A percentile compares a stretch with the other conserved stretches of the same genome.
Conservation (phyloP, 2,113 vertebrate genomes). For the Coptodon bakossiorum region DNA sequence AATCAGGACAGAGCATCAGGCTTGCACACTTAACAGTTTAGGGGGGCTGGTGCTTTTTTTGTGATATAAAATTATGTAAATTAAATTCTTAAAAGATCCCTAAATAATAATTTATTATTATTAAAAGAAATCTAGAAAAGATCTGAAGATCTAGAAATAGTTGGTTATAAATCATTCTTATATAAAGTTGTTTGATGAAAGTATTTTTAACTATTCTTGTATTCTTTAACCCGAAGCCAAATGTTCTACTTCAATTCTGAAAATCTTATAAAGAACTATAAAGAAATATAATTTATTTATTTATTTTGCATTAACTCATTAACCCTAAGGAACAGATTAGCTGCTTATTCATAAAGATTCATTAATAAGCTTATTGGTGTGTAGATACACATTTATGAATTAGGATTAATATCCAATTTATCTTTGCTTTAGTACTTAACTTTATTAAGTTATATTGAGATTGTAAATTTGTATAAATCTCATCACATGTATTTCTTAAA, state of each 20-base stretch:
- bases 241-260: not conserved
- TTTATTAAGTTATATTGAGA: not conserved
- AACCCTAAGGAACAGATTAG: not conserved
- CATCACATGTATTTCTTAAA: not conserved
- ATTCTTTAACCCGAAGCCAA: not conserved
- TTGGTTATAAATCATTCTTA: not conserved
- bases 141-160: not conserved
- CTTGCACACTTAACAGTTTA: not conserved
- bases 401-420: not conserved
- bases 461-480: not conserved
- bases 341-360: not conserved
- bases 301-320: not conserved
- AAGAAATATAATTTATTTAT: not conserved
- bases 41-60: not conserved
- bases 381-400: not conserved
- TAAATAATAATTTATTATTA: not conserved
- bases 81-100: not conserved
- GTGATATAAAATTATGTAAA: not conserved
- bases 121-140: accelerated
- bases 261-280: not conserved
- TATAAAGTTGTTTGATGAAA: not conserved
- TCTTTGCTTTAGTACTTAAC: not conserved
- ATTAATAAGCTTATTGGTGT: not conserved
- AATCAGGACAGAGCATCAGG: not conserved
- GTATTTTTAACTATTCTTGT: not conserved